Evolutionary conservation across 2,113 vertebrate genomes (phyloP).

Genomic region (Dipodomys merriami): DNA sequence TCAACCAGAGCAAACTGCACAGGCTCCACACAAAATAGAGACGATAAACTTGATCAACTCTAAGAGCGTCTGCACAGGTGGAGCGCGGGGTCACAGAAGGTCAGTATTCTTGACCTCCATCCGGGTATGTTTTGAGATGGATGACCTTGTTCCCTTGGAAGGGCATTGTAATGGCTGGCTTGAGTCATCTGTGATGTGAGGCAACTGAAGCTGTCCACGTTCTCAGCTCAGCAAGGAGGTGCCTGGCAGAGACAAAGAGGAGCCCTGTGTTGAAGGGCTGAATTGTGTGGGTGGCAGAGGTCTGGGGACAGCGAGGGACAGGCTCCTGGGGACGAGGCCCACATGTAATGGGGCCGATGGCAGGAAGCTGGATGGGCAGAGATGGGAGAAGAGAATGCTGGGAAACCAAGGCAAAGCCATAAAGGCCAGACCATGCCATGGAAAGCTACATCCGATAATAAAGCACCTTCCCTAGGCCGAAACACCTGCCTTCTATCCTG

Average conservation of each 20-base stretch:
- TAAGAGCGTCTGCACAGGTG: no score
- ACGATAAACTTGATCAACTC: fast-evolving
- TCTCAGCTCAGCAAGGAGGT: not conserved
- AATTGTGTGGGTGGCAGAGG: not conserved
- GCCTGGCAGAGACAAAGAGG: no score
- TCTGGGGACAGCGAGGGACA: fast-evolving
- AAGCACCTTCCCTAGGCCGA: not conserved
- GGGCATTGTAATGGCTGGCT: not conserved
- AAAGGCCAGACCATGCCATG: not conserved
- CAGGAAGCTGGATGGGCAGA: not conserved
- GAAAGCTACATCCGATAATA: no score
- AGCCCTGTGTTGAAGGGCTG: not conserved
- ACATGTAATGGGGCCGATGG: no score
- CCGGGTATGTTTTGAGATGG: no score
- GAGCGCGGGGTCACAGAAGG: not conserved
- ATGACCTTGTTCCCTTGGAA: not conserved
- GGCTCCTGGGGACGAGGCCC: not conserved
- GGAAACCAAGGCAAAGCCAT: fast-evolving
- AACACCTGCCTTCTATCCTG: not conserved
- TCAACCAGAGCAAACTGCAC: not conserved
- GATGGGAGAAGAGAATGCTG: not conserved
- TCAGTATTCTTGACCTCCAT: no score
- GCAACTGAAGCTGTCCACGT: not conserved
- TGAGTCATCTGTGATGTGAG: fast-evolving
- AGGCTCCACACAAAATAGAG: no score